Base-by-base conservation (phyloP, 1,140 invertebrate genomes). In the Zophobas atratus region DNA sequence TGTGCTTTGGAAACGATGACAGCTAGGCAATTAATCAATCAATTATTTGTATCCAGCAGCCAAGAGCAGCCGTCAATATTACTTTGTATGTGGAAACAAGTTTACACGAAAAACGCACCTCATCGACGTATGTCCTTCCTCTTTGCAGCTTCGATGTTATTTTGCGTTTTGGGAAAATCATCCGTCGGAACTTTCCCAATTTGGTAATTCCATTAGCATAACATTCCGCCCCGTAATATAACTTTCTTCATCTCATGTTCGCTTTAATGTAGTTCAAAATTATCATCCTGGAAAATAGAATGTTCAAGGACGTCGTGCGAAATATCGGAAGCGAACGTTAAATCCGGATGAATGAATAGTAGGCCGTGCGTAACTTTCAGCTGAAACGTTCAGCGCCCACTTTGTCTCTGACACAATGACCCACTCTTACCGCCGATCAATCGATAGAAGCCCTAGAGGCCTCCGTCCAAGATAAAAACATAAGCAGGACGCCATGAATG, bases 341-440 rank as follows among this genome's bases (percentile, higher is more conserved):
- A 60, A 73, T 49, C 34, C 70, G 53, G 70, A 77, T 73, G 76
- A 77, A 77, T 73, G 55, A 57, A 77, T 41, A 43, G 51, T 73
- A 77, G 70, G 53, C 76, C 76, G 76, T 77, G 76, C 76, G 76
- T 77, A 73, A 77, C 70, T 77, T 77, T 73, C 75, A 76, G 75
- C 60, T 76, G 70, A 48, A 55, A 70, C 70, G 57, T 77, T 77
- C 76, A 77, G 53, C 53, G 63, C 70, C 41, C 67, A 77, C 70
- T 73, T 77, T 77, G 76, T 77, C 55, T 77, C 57, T 71, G 53
- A 72, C 67, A 77, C 76, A 77, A 73, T 73, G 55, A 73, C 71
- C 71, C 39, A 73, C 71, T 53, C 46, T 51, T 72, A 51, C 71
- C 48, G 43, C 71, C 49, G 51, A 73, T 73, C 71, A 55, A 73